A percentile compares a stretch with the other conserved stretches of the same genome.
Evolutionary conservation across 1,140 invertebrate species (phyloP).

Genomic region (Manduca sexta): DNA sequence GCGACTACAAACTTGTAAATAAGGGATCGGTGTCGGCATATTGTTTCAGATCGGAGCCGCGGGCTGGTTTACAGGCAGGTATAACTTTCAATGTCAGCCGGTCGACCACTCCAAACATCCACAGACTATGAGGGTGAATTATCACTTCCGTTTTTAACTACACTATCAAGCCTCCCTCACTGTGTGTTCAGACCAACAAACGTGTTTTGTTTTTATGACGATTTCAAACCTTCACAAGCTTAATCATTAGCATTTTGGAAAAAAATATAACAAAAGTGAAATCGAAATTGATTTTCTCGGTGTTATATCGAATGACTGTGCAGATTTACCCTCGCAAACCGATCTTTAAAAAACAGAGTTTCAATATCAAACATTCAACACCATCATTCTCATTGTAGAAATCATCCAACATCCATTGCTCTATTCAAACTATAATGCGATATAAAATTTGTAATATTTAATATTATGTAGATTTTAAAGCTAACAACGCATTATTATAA

Average conservation of each 20-base stretch:
- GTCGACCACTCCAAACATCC: conserved; percentile 94
- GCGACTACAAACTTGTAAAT: conserved; percentile 34
- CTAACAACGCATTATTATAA: no score
- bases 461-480: background rate
- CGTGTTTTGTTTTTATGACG: background rate
- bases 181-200: background rate
- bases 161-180: background rate
- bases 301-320: background rate
- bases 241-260: no score
- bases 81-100: conserved; percentile 95
- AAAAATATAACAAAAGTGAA: no score
- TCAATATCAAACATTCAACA: background rate
- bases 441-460: background rate
- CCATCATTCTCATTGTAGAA: background rate
- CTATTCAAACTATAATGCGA: background rate
- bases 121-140: conserved; percentile 88
- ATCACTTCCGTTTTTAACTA: conserved; percentile 37
- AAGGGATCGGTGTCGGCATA: conserved; percentile 66
- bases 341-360: background rate
- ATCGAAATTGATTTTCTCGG: no score
- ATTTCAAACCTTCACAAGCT: no score
- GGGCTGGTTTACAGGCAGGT: conserved; percentile 91
- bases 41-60: conserved; percentile 88
- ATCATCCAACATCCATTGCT: background rate
- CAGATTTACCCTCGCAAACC: background rate